Evolutionary conservation across 2,888 invertebrate species (phyloP), one percentile per base, ranked within the genome.

Genomic region (Ochropleura leucogaster): DNA sequence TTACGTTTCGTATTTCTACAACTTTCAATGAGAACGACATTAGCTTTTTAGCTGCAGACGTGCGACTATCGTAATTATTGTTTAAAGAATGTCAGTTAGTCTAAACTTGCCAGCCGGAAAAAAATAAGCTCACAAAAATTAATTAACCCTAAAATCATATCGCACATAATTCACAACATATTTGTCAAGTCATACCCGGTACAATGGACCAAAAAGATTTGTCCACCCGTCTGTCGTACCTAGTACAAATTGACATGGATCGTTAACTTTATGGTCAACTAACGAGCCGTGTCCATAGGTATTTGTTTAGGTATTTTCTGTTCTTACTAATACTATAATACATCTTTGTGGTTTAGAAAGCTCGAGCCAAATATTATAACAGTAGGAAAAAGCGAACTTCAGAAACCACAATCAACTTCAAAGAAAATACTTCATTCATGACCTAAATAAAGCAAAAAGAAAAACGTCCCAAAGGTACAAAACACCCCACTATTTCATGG

Each of bases 281-380:
- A 85, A 85, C 77, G 82, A 86, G 64, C 72, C 74, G 12, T 74
- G 72, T 57, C n/a, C 65, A 62, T 63, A 64, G 62, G 46, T 73
- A 72, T 75, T 82, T 77, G 47, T 64, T 66, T 71, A 1, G 18
- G 40, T 40, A 65, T 42, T 77, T 65, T 63, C 68, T 64, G 40
- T 16, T 30, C 3, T 30, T 30, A 30, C 30, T 30, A 30, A 30
- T n/a, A n/a, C n/a, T n/a, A 30, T 3, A 30, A 30, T 2, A 30
- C 30, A 30, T 30, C 30, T 30, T 30, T 30, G 30, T 30, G 30
- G 30, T 30, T 30, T 30, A 3, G 3, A 30, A 30, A 30, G 30
- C 30, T 30, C 1, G 30, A 30, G 30, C 30, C 30, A 30, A 30
- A 30, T 30, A 30, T 30, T 30, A 30, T 30, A 30, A 30, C 1